These are phyloP conservation scores for Eurypyga helias DNA, from an alignment of 2,113 vertebrate species.

Conservation along the genomic window DNA sequence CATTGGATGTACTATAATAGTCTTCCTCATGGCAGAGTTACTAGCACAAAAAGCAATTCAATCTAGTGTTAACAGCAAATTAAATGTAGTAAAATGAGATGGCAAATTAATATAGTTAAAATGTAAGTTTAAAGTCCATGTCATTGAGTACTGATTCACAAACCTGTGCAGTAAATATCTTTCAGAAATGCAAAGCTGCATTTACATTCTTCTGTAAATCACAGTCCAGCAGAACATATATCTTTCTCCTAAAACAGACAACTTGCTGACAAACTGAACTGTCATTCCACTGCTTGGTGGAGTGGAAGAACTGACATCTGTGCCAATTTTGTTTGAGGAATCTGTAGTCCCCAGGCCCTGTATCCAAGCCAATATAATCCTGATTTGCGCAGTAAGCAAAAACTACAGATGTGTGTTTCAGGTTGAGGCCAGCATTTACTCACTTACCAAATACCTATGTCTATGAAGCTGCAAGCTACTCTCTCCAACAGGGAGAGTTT, in stretches of 20 bases:
- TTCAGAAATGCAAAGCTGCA: background rate
- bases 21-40: background rate
- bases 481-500: background rate
- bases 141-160: background rate
- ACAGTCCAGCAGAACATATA: background rate
- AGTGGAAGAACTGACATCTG: background rate
- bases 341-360: background rate
- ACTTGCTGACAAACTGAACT: background rate
- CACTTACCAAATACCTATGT: background rate
- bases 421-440: background rate
- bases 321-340: background rate
- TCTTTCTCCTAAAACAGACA: background rate
- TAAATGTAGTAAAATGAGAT: background rate
- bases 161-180: background rate
- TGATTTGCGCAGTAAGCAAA: background rate
- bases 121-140: background rate
- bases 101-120: constrained; percentile 23
- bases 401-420: background rate
- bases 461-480: background rate
- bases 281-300: background rate
- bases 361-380: background rate
- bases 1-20: background rate
- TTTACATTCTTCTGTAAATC: background rate
- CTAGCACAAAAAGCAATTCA: background rate
- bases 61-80: background rate